Evolutionary conservation across 2,113 vertebrate species (phyloP).

Genomic region (Elgaria multicarinata): DNA sequence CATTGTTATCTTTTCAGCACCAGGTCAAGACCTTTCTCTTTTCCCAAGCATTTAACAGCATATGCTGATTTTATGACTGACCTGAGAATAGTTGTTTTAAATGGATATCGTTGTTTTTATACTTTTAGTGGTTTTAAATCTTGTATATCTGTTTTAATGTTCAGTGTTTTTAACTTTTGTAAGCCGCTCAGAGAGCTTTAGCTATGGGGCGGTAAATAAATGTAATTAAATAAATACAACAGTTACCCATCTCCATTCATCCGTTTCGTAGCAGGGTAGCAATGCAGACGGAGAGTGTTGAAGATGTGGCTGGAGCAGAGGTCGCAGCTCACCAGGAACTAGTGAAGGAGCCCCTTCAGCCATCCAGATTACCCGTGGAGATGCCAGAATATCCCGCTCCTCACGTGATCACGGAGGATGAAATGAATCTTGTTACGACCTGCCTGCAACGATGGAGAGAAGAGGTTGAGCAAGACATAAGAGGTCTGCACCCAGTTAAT

Average conservation of each 20-base stretch:
- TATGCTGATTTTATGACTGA: too few relatives aligned
- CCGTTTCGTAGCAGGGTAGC: conserved; percentile 52
- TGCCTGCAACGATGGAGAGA: conserved; percentile 93
- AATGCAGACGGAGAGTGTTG: conserved; percentile 52
- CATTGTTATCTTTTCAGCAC: too few relatives aligned
- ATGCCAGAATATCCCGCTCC: conserved; percentile 79
- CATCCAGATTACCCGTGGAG: conserved; percentile 70
- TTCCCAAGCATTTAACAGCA: too few relatives aligned
- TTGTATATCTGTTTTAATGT: too few relatives aligned
- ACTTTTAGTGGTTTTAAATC: too few relatives aligned
- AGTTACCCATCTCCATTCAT: conserved; percentile 24
- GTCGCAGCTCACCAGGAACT: conserved; percentile 62
- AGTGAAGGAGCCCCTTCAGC: conserved; percentile 68
- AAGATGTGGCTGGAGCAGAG: conserved; percentile 49
- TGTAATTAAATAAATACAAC: too few relatives aligned
- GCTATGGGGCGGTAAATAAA: too few relatives aligned
- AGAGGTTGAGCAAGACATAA: conserved; percentile 90
- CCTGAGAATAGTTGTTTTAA: too few relatives aligned
- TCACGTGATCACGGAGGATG: conserved; percentile 80
- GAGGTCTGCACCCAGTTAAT: conserved; percentile 73
- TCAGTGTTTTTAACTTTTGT: too few relatives aligned
- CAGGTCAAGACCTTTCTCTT: too few relatives aligned
- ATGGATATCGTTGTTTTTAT: too few relatives aligned
- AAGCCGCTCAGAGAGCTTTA: too few relatives aligned
- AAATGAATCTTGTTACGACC: conserved; percentile 83